Base-by-base conservation (phyloP, 1,140 invertebrate genomes). In the Triops cancriformis region DNA sequence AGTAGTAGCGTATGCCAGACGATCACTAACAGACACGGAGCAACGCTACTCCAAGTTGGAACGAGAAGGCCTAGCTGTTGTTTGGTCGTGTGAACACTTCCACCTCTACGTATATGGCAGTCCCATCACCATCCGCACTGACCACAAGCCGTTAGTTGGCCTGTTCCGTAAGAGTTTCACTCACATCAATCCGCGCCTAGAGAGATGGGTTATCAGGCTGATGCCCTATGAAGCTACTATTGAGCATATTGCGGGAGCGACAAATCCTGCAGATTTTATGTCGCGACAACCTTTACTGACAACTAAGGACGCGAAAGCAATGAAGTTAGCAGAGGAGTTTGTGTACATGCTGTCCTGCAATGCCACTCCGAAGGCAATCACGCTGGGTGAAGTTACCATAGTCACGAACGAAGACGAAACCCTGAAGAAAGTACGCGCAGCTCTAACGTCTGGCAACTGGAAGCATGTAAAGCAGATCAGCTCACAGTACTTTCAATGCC, bases 1-100 rank as follows among this genome's bases (percentile, higher is more conserved):
- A 26, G 80, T 80, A 37, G 80, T 85, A 31, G 81, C 82, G 10
- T 85, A 82, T 80, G 82, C 82, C 9, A 83, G 81, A 9, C 72
- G 81, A 45, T 77, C 81, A 18, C 77, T 85, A 0, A 79, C 72
- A 10, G 11, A 37, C 18, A 77, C 81, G 0, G 82, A 85, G 74
- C 73, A 79, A 72, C 76, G 80, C 23, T 84, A 83, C 75, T 72
- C 82, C 1, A 80, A 82, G 41, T 72, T 26, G 1, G 26, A 75
- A 18, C 37, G 43, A 26, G 74, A 75, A 43, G n/a, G 37, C n/a
- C 26, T 75, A 31, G 74, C 74, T 5, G 31, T 75, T 2, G 37
- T 28, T 6, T 75, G 37, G 37, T 37, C 31, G 31, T 18, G 37
- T 11, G 18, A 75, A 7, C 23, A 11, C 9, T 75, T 75, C 26